These are phyloP conservation scores for Apocheima hispidaria DNA, from an alignment of 2,888 invertebrate species.

Conservation along the genomic window DNA sequence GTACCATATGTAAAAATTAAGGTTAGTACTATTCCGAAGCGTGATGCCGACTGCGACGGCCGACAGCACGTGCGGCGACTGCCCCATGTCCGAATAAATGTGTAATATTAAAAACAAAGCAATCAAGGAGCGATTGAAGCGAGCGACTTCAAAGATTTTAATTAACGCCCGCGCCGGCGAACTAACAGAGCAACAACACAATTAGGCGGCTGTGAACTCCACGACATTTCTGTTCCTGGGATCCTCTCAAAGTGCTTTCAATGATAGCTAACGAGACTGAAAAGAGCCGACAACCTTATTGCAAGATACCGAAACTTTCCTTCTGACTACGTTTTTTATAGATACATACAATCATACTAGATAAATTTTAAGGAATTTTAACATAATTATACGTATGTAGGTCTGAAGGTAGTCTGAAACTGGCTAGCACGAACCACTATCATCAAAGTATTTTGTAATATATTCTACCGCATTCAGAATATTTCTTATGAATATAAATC, in stretches of 20 bases:
- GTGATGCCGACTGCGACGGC: no score
- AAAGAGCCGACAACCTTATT: slow-evolving; percentile 7
- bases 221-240: neutral
- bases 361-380: neutral
- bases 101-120: slow-evolving; percentile 9
- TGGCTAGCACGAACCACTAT: no score
- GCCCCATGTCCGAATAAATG: neutral
- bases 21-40: no score
- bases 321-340: neutral
- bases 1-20: neutral
- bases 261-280: slow-evolving; percentile 10
- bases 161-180: slow-evolving; percentile 9
- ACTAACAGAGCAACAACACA: neutral
- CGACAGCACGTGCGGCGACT: no score
- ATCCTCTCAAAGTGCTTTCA: slow-evolving; percentile 3
- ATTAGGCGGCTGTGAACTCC: slow-evolving; percentile 2
- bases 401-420: no score
- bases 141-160: slow-evolving; percentile 17
- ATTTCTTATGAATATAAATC: no score
- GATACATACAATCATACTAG: neutral
- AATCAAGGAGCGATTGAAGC: slow-evolving; percentile 18
- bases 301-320: slow-evolving; percentile 2
- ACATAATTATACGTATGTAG: no score
- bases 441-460: no score
- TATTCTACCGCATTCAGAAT: no score